These are phyloP conservation scores for Pelagia noctiluca DNA, from an alignment of 30 jellyfish, hydroid and myxozoan genomes.

Conservation along the genomic window DNA sequence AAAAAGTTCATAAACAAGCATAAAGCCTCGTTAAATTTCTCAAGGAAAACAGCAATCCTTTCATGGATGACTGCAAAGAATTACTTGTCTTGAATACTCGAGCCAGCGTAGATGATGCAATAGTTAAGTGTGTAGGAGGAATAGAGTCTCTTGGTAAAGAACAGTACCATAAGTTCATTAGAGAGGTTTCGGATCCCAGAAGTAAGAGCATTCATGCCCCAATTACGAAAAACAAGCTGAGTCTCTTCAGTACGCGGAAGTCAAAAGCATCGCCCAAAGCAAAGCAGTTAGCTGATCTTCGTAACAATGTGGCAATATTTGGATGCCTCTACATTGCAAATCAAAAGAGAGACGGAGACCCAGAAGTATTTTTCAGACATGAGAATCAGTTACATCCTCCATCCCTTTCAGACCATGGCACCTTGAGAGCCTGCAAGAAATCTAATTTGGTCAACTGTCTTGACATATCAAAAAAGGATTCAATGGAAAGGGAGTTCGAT, in stretches of 20 bases:
- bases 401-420: constrained; percentile 53
- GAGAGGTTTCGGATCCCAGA: constrained; percentile 17
- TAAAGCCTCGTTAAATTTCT: no score
- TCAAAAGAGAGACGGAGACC: constrained; percentile 62
- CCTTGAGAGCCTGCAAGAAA: constrained; percentile 25
- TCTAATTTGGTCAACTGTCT: constrained; percentile 45
- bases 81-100: constrained; percentile 15
- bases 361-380: constrained; percentile 33
- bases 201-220: constrained; percentile 2
- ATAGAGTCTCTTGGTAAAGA: constrained; percentile 27
- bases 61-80: no score
- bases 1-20: no score
- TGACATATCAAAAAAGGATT: constrained; percentile 18
- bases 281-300: no score
- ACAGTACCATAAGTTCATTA: constrained; percentile 24
- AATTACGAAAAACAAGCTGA: constrained; percentile 17
- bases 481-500: not conserved
- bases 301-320: constrained; percentile 54
- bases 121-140: constrained; percentile 6
- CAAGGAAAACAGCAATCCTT: no score
- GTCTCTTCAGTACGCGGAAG: constrained; percentile 2
- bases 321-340: constrained; percentile 55
- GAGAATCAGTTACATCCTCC: no score
- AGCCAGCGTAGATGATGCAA: not conserved
- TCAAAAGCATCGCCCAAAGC: constrained; percentile 6